Evolutionary conservation across 2,888 invertebrate species (phyloP).

Genomic region (Alviniconcha strummeri): DNA sequence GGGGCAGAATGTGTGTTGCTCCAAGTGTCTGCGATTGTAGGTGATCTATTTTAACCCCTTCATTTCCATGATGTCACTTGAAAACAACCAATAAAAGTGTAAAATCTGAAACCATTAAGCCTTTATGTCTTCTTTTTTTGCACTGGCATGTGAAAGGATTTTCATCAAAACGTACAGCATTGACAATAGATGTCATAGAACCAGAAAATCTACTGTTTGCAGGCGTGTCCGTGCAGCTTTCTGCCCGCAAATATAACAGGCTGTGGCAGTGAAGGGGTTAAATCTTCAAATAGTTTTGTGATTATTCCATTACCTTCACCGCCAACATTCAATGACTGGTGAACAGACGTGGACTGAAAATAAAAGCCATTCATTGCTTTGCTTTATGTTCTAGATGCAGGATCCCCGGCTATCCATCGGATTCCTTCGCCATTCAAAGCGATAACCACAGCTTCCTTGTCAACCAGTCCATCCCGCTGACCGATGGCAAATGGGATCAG

Average conservation of each 20-base stretch:
- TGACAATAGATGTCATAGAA: too few relatives aligned
- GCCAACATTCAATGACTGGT: not conserved
- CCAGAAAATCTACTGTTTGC: too few relatives aligned
- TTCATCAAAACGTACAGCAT: too few relatives aligned
- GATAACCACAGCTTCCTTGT: conserved; percentile 31
- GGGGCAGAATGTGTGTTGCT: too few relatives aligned
- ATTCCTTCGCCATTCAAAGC: conserved; percentile 23
- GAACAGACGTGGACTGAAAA: not conserved
- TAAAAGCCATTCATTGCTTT: not conserved
- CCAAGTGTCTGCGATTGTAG: too few relatives aligned
- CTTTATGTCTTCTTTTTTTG: too few relatives aligned
- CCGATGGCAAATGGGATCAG: conserved; percentile 5
- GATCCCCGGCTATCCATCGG: conserved; percentile 25
- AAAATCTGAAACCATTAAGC: too few relatives aligned
- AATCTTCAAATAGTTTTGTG: not conserved
- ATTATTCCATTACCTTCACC: not conserved
- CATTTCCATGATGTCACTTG: too few relatives aligned
- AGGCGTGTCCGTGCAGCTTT: not conserved
- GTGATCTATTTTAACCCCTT: too few relatives aligned
- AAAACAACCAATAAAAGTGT: too few relatives aligned
- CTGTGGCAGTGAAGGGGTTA: not conserved
- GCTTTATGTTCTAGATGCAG: conserved; percentile 22
- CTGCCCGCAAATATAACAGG: not conserved
- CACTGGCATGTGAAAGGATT: too few relatives aligned
- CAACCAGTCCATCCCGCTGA: conserved; percentile 34